Evolutionary conservation across 1,140 invertebrate genomes (phyloP).

Genomic region (Hylaeus volcanicus): DNA sequence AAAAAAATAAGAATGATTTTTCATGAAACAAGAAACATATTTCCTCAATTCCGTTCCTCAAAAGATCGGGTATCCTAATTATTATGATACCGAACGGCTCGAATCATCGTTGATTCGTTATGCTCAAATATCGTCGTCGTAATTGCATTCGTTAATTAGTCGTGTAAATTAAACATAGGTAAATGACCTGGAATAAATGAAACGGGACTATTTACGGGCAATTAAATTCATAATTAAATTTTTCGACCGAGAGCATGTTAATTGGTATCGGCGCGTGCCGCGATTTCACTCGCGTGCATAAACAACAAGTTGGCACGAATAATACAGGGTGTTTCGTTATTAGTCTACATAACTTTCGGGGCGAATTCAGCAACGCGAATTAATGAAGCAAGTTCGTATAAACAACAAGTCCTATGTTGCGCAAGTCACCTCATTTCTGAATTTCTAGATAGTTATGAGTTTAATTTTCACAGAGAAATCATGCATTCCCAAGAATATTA

Average conservation of each 20-base stretch:
- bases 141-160: conserved; percentile 21
- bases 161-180: conserved; percentile 2
- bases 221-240: conserved; percentile 26
- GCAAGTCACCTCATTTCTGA: too few relatives aligned
- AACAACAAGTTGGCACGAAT: background rate
- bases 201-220: background rate
- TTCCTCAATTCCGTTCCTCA: background rate
- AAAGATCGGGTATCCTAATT: background rate
- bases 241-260: background rate
- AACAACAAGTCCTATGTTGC: too few relatives aligned
- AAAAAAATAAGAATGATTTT: too few relatives aligned
- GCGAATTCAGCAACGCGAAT: too few relatives aligned
- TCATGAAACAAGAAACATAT: background rate
- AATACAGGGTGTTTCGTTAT: background rate
- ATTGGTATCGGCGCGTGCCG: background rate
- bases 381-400: too few relatives aligned
- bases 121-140: background rate
- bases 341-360: too few relatives aligned
- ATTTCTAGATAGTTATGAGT: too few relatives aligned
- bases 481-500: too few relatives aligned
- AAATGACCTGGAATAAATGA: background rate
- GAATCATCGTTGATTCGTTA: background rate
- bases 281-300: background rate
- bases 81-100: too few relatives aligned
- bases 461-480: too few relatives aligned